Evolutionary conservation across 2,113 vertebrate species (phyloP).

Genomic region (Eretmochelys imbricata): DNA sequence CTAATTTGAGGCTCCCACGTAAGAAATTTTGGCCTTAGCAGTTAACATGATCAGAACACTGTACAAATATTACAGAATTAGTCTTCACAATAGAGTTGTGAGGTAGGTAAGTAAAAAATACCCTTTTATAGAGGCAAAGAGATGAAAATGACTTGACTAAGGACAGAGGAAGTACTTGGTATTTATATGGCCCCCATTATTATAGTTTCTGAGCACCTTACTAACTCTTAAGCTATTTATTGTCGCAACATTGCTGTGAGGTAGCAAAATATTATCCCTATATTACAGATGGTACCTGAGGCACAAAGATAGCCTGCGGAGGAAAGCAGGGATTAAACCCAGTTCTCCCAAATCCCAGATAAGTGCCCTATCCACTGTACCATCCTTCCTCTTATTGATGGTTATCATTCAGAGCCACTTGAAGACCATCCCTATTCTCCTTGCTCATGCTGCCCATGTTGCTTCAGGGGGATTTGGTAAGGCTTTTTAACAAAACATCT

Average conservation of each 20-base stretch:
- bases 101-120: background rate
- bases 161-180: background rate
- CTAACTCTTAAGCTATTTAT: background rate
- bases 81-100: background rate
- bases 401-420: slow-evolving; percentile 2
- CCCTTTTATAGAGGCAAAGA: background rate
- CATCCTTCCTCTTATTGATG: background rate
- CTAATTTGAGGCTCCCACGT: background rate
- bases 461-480: background rate
- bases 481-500: slow-evolving; percentile 25
- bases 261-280: background rate
- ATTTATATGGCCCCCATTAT: background rate
- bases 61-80: background rate
- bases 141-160: background rate
- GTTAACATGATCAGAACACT: background rate
- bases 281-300: background rate
- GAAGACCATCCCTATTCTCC: background rate
- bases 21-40: background rate
- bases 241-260: background rate
- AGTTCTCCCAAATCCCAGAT: background rate
- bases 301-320: background rate
- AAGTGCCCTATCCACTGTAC: background rate
- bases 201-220: slow-evolving; percentile 8
- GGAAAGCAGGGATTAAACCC: background rate
- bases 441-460: background rate